Evolutionary conservation across 2,888 invertebrate genomes (phyloP), one percentile per base, ranked within the genome.

Genomic region (Netelia melanura): DNA sequence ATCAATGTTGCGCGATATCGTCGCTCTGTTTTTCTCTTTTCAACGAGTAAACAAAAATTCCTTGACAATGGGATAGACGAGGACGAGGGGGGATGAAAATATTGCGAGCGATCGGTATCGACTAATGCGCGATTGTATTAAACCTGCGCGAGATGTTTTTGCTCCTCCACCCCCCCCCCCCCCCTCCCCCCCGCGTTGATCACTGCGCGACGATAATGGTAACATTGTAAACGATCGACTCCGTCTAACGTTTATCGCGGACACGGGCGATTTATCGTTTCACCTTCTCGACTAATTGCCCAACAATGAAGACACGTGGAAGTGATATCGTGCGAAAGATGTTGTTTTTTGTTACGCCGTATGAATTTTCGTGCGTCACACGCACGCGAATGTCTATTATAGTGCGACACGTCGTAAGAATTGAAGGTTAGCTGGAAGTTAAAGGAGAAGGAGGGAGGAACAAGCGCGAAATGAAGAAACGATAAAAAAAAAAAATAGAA

Each of bases 311-410:
- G 54, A 67, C 72, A 74, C 58, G 58, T 74, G 43, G 17, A 58
- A 43, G 67, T 62, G 48, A 43, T 52, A 21, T 30, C 48, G 56
- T 17, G 44, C 74, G 68, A 81, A 62, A 44, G 52, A 81, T 48
- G n/a, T 75, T 61, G 21, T 68, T 68, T 56, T 38, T 38, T 38
- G 38, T 38, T 75, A 74, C 75, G 81, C 43, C 67, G 74, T 74
- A 48, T n/a, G 17, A 74, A 74, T 80, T 74, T 80, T 71, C 62
- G 62, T 54, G 48, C 61, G 56, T 77, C 74, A 48, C 75, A 76
- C 10, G 25, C 14, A 25, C n/a, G 58, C 58, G 58, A 48, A 48
- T 10, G 38, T 6, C 6, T 6, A 6, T 38, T 38, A 38, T 38
- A 38, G 6, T 6, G 48, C 48, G 48, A 48, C 48, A 58, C 58